These are phyloP conservation scores for Plutella xylostella DNA, from an alignment of 2,888 invertebrate species.

Conservation along the genomic window DNA sequence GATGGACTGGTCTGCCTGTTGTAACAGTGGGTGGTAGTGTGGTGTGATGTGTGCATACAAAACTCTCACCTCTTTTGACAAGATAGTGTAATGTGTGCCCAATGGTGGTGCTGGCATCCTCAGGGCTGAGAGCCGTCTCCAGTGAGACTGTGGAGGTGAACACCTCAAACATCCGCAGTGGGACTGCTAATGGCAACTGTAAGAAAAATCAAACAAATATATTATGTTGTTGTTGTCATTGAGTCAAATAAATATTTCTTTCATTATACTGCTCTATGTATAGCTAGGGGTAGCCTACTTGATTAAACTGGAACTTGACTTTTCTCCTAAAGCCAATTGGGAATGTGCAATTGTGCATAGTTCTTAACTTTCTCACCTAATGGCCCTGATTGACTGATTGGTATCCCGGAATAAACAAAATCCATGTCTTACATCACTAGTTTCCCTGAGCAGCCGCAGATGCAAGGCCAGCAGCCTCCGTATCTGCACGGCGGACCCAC, in stretches of 20 bases:
- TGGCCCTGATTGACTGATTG: too few relatives aligned
- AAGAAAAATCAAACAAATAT: background rate
- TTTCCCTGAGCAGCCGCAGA: conserved; percentile 43
- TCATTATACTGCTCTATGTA: too few relatives aligned
- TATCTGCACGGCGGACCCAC: conserved; percentile 44
- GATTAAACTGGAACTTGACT: too few relatives aligned
- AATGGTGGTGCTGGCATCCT: conserved; percentile 36
- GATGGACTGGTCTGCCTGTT: too few relatives aligned
- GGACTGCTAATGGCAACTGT: conserved; percentile 74
- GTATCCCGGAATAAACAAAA: too few relatives aligned
- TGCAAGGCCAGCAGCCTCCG: conserved; percentile 51
- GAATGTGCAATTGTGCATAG: too few relatives aligned
- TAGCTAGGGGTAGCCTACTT: too few relatives aligned
- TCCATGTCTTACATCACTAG: conserved; percentile 51
- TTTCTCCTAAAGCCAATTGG: too few relatives aligned
- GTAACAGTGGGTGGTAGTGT: too few relatives aligned
- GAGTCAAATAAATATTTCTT: too few relatives aligned
- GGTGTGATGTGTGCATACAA: too few relatives aligned
- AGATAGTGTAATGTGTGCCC: conserved; percentile 66
- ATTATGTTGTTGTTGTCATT: background rate
- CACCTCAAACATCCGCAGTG: conserved; percentile 82
- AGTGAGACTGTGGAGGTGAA: conserved; percentile 71
- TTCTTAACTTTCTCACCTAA: too few relatives aligned
- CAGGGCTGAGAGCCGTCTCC: conserved; percentile 39
- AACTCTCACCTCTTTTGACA: conserved; percentile 68